Evolutionary conservation across 2,888 invertebrate genomes (phyloP).

Genomic region (Hyalella azteca): DNA sequence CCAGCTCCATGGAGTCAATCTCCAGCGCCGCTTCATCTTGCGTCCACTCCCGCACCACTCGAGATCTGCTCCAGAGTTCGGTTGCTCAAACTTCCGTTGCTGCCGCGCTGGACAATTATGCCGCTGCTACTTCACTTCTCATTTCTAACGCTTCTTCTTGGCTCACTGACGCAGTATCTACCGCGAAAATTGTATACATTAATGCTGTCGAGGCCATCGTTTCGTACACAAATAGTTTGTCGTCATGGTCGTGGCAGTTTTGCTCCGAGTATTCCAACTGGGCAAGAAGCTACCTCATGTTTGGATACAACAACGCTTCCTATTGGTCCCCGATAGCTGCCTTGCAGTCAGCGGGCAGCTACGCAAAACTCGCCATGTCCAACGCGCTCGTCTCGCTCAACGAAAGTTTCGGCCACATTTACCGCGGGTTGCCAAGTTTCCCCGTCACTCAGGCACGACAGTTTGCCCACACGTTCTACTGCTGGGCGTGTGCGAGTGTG

Average conservation of each 20-base stretch:
- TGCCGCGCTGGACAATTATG: neutral
- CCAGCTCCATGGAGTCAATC: slow-evolving; percentile 6
- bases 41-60: slow-evolving; percentile 6
- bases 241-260: neutral
- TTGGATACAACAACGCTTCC: neutral
- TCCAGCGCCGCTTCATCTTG: neutral
- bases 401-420: neutral
- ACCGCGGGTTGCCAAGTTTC: neutral
- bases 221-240: neutral
- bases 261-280: neutral
- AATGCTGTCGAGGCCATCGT: slow-evolving; percentile 4
- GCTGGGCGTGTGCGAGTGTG: neutral
- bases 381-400: neutral
- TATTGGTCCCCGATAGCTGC: neutral
- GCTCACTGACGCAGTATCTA: neutral
- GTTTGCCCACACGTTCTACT: neutral
- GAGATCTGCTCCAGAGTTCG: slow-evolving; percentile 16
- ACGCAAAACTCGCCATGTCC: neutral
- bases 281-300: neutral
- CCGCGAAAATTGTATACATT: neutral
- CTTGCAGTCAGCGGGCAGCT: neutral
- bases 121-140: neutral
- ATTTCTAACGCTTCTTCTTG: neutral
- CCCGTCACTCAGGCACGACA: neutral
- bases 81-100: slow-evolving; percentile 31